A percentile compares a stretch with the other conserved stretches of the same genome.
Conservation (phyloP, 2,113 vertebrate species). For the Bombycilla garrulus region DNA sequence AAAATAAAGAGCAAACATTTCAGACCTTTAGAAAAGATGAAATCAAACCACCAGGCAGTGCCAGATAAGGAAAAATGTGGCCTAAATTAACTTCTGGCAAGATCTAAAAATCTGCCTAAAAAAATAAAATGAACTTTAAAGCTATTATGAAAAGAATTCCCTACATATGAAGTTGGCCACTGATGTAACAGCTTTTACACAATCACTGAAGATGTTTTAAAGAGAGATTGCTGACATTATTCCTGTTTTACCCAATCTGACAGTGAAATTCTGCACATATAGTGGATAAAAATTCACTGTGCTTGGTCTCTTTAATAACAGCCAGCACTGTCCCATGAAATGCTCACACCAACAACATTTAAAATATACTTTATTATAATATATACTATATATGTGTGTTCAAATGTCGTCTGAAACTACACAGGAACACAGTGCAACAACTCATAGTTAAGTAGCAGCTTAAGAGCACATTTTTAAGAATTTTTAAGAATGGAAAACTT, state of each 20-base stretch:
- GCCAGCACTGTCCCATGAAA: background rate
- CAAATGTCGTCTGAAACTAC: background rate
- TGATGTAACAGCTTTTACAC: background rate
- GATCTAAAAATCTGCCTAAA: background rate
- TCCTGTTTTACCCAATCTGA: background rate
- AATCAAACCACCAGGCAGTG: background rate
- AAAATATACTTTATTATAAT: background rate
- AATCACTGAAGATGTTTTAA: background rate
- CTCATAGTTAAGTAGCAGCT: background rate
- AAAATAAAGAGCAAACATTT: background rate
- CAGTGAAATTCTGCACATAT: background rate
- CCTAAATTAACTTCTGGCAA: constrained; percentile 8
- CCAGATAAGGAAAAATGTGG: background rate
- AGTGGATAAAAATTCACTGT: background rate
- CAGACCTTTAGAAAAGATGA: background rate
- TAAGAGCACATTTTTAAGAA: background rate
- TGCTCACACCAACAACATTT: background rate
- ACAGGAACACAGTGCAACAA: background rate
- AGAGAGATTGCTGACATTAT: background rate
- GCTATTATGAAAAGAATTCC: background rate
- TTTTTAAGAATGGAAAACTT: background rate
- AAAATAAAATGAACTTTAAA: background rate
- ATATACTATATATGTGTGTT: rapidly evolving
- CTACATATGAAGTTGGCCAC: background rate
- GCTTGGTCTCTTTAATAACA: background rate